Conservation (phyloP, 2,888 invertebrate genomes). For the Neuroscelio doddi region DNA sequence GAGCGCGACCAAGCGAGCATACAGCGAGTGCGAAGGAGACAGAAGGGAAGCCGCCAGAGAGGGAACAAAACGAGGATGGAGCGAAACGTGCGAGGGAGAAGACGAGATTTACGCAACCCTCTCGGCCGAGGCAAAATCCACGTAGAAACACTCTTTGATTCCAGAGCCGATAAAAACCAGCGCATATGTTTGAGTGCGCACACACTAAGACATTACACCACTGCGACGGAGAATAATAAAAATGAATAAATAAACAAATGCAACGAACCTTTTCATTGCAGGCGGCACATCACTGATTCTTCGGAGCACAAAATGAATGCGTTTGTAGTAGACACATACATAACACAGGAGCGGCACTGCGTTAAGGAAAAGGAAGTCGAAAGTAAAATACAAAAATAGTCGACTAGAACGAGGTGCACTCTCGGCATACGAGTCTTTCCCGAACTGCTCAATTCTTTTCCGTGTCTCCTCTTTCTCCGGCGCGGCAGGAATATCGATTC, state of each 20-base stretch:
- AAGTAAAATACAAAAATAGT: not conserved
- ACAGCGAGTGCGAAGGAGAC: constrained; percentile 32
- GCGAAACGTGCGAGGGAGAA: constrained; percentile 27
- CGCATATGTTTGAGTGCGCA: not conserved
- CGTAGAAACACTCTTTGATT: constrained; percentile 41
- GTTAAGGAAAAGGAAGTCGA: not conserved
- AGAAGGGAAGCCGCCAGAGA: constrained; percentile 17
- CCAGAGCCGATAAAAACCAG: constrained; percentile 1
- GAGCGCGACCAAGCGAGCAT: constrained; percentile 38
- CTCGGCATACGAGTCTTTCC: constrained; percentile 24
- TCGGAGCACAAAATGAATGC: not conserved
- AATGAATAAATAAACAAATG: constrained; percentile 4
- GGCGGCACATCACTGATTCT: not conserved
- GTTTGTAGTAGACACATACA: not conserved
- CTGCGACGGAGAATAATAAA: too few species aligned
- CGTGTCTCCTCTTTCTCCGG: constrained; percentile 16
- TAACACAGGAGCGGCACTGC: not conserved
- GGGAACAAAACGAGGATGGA: constrained; percentile 23
- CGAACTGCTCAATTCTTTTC: constrained; percentile 15
- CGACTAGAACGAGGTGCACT: constrained; percentile 1
- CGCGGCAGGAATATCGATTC: constrained; percentile 57
- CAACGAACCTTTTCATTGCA: not conserved
- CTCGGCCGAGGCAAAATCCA: constrained; percentile 56
- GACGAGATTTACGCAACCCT: constrained; percentile 69
- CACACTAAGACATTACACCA: not conserved